Evolutionary conservation across 2,113 vertebrate genomes (phyloP).

Genomic region (Hydrochoerus hydrochaeris): DNA sequence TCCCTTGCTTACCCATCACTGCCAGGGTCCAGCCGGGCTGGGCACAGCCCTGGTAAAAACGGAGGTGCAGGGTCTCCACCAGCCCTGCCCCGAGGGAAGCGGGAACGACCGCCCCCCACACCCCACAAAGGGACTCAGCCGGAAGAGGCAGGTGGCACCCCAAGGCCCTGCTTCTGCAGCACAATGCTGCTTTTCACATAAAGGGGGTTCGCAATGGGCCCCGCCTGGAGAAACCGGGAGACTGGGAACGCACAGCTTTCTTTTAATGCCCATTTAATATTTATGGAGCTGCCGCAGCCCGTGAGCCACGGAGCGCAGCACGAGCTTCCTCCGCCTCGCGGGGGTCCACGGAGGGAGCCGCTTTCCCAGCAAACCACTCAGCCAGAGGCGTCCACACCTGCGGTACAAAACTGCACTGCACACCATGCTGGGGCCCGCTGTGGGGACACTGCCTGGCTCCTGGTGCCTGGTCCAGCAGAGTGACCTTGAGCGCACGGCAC

Average conservation of each 20-base stretch:
- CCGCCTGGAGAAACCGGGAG: slow-evolving; percentile 73
- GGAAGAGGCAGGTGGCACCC: slow-evolving; percentile 67
- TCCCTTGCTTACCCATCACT: too few relatives aligned
- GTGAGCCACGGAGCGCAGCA: background rate
- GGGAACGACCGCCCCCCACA: background rate
- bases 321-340: background rate
- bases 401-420: background rate
- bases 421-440: accelerated
- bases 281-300: slow-evolving; percentile 63
- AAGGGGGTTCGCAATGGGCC: slow-evolving; percentile 76
- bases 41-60: background rate
- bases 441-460: background rate
- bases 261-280: slow-evolving; percentile 77
- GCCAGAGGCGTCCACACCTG: background rate
- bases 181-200: slow-evolving; percentile 77
- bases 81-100: too few relatives aligned
- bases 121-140: background rate
- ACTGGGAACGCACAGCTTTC: slow-evolving; percentile 71
- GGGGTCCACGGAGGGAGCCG: background rate
- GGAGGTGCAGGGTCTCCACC: background rate
- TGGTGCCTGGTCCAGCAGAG: accelerated
- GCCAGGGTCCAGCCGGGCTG: background rate
- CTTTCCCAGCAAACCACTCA: background rate
- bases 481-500: background rate
- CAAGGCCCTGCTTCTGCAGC: slow-evolving; percentile 63